Conservation (phyloP, 2,797 vertebrate species). For the Coendou prehensilis region DNA sequence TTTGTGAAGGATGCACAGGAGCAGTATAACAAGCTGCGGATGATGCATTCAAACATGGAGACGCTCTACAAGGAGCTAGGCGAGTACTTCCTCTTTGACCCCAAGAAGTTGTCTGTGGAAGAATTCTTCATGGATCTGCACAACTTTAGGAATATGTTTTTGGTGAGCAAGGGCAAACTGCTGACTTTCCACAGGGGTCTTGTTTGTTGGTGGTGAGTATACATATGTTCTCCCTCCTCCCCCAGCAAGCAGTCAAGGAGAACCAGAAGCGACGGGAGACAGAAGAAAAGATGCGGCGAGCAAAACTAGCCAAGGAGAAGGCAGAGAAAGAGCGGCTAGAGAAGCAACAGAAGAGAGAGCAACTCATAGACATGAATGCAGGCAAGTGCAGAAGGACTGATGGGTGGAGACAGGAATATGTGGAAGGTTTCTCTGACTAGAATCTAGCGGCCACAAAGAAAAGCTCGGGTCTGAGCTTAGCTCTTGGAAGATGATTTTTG, state of each 20-base stretch:
- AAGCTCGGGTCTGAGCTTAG: neutral
- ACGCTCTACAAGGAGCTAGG: constrained; percentile 91
- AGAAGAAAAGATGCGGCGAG: constrained; percentile 93
- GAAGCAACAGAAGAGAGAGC: constrained; percentile 92
- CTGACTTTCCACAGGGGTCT: neutral
- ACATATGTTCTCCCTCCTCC: neutral
- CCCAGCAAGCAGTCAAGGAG: constrained; percentile 93
- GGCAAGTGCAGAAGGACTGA: constrained; percentile 86
- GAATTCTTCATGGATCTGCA: constrained; percentile 94
- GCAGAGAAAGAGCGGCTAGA: constrained; percentile 93
- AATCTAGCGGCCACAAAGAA: constrained; percentile 10
- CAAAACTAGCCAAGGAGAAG: constrained; percentile 93
- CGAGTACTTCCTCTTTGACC: constrained; percentile 92
- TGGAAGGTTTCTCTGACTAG: neutral
- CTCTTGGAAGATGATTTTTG: constrained; percentile 42
- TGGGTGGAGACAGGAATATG: neutral
- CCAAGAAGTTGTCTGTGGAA: constrained; percentile 91
- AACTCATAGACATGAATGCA: constrained; percentile 91
- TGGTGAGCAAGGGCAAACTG: constrained; percentile 88
- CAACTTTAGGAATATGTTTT: constrained; percentile 94
- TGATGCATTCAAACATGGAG: constrained; percentile 95
- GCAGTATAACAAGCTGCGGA: constrained; percentile 91
- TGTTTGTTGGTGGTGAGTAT: neutral
- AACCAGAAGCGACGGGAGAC: constrained; percentile 93
- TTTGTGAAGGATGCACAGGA: constrained; percentile 92